Percentiles rank a stretch among this genome's conserved stretches.
These are phyloP conservation scores for Anguilla marmorata DNA, from an alignment of 2,797 vertebrate genomes.

Conservation along the genomic window DNA sequence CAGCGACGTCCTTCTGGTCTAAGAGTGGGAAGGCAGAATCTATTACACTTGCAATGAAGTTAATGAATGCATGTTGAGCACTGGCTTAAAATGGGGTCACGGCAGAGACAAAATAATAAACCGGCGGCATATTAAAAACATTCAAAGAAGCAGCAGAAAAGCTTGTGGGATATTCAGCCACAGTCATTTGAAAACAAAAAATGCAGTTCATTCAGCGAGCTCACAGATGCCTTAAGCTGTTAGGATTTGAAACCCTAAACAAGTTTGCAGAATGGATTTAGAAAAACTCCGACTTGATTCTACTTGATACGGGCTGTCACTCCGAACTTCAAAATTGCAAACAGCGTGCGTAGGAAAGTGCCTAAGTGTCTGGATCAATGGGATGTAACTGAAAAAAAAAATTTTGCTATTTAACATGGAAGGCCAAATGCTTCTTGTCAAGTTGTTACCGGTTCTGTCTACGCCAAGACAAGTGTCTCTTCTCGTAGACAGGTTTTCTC, in stretches of 20 bases:
- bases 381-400: not conserved
- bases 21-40: not conserved
- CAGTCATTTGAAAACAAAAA: not conserved
- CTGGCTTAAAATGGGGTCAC: not conserved
- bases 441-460: not conserved
- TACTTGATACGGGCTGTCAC: not conserved
- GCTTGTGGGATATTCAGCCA: not conserved
- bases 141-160: not conserved
- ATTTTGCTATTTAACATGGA: not conserved
- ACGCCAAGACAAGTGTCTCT: not conserved
- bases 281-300: not conserved
- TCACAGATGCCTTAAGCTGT: not conserved
- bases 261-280: not conserved
- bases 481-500: not conserved
- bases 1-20: not conserved
- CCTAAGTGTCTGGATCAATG: not conserved
- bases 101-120: not conserved
- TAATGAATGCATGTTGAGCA: not conserved
- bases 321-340: not conserved
- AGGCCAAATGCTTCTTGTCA: not conserved
- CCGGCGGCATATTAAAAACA: not conserved
- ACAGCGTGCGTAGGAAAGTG: not conserved
- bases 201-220: not conserved
- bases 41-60: not conserved
- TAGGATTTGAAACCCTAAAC: not conserved